phyloP scores from a whole-genome alignment of 2,797 vertebrate genomes.

The Galagoides demidoff region DNA sequence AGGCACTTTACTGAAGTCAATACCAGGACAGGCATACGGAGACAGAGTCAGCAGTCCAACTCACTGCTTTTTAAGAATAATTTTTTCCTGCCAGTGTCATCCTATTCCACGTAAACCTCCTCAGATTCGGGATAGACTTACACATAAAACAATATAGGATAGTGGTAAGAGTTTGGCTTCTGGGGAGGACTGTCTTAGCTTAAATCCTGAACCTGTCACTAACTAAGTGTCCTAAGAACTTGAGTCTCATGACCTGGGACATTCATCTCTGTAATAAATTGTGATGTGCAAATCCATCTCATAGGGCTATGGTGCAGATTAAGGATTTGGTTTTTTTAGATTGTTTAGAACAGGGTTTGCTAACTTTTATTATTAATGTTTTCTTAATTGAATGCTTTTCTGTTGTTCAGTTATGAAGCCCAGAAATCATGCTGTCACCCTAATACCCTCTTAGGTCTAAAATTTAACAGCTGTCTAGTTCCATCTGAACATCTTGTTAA shows the following conservation, averaged over 20 bases:
- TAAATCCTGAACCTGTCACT: conserved; percentile 11
- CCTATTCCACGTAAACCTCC: too few relatives aligned
- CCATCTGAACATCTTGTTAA: conserved; percentile 54
- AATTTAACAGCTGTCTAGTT: conserved; percentile 40
- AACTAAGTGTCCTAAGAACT: not conserved
- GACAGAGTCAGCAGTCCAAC: not conserved
- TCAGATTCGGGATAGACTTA: not conserved
- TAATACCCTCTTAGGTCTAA: conserved; percentile 24
- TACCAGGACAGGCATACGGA: not conserved
- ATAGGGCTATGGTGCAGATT: conserved; percentile 7
- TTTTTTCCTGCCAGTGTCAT: not conserved
- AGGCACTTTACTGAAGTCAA: not conserved
- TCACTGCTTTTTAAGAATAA: not conserved
- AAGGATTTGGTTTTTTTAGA: conserved; percentile 49
- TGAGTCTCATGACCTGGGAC: not conserved
- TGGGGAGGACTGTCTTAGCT: not conserved
- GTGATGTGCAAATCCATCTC: conserved; percentile 6
- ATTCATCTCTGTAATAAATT: conserved; percentile 41
- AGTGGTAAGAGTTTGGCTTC: not conserved
- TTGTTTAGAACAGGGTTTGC: conserved; percentile 41
- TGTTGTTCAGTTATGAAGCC: conserved; percentile 29
- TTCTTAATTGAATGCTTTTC: conserved; percentile 56
- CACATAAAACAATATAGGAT: not conserved
- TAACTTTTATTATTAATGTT: conserved; percentile 65
- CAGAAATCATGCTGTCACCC: conserved; percentile 48